Percentiles rank a stretch among this genome's conserved stretches.
These are phyloP conservation scores for Mythimna vitellina DNA, from an alignment of 2,888 invertebrate species.

Conservation along the genomic window DNA sequence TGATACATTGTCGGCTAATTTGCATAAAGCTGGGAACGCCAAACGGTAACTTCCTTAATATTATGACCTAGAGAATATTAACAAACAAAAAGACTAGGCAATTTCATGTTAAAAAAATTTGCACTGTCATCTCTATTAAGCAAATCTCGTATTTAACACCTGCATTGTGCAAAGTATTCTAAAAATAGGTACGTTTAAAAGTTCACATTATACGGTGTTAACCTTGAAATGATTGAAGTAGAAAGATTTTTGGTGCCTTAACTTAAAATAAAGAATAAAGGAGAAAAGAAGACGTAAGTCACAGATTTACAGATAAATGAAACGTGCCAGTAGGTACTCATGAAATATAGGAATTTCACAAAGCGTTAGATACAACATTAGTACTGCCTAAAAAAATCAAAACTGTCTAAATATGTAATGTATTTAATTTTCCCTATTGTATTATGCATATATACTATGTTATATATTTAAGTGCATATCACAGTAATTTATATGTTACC, in stretches of 20 bases:
- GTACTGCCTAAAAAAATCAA: no score
- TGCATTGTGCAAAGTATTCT: not conserved
- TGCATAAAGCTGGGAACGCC: slow-evolving; percentile 1
- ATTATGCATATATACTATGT: no score
- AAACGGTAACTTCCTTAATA: slow-evolving; percentile 31
- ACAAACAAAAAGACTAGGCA: not conserved
- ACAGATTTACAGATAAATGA: not conserved
- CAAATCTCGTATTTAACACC: not conserved
- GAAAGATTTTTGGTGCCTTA: no score
- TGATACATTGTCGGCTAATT: slow-evolving; percentile 25
- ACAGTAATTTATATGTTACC: no score
- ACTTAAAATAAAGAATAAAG: not conserved
- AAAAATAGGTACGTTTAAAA: slow-evolving; percentile 1
- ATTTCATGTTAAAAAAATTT: slow-evolving; percentile 9
- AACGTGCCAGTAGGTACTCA: not conserved
- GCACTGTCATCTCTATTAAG: slow-evolving; percentile 9
- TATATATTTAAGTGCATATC: no score
- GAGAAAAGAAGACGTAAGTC: not conserved
- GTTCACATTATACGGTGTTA: not conserved
- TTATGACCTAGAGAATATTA: slow-evolving; percentile 17
- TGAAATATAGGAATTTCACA: not conserved
- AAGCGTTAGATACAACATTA: not conserved
- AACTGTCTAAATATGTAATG: no score
- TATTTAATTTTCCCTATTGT: no score
- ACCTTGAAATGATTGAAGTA: slow-evolving; percentile 1